A percentile compares a stretch with the other conserved stretches of the same genome.
Conservation (phyloP, 2,797 vertebrate species). For the Enteromius trimaculatus region DNA sequence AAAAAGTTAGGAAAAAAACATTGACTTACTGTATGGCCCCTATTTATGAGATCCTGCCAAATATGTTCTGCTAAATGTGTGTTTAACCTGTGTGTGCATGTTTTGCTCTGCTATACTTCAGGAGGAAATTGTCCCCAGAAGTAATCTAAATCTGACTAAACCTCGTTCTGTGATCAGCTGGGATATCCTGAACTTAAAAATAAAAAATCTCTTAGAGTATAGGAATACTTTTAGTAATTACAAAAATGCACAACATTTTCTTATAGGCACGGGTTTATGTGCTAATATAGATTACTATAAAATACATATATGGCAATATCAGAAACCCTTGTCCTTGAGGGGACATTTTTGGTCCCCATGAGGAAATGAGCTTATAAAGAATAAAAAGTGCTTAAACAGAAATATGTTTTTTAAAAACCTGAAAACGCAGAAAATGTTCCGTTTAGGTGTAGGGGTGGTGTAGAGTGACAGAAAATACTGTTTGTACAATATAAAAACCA, state of each 20-base stretch:
- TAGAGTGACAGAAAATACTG: too few species aligned
- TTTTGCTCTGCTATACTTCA: background rate
- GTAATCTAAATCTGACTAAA: constrained; percentile 13
- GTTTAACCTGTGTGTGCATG: background rate
- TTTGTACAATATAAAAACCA: too few species aligned
- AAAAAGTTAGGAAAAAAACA: background rate
- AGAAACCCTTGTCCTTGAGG: too few species aligned
- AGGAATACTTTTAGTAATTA: background rate
- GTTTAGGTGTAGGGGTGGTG: too few species aligned
- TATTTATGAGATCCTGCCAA: constrained; percentile 10
- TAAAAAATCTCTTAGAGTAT: background rate
- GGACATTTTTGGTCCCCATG: too few species aligned
- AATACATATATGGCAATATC: background rate
- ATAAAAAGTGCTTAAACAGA: too few species aligned
- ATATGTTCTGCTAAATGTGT: background rate
- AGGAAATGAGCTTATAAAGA: too few species aligned
- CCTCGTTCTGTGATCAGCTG: background rate
- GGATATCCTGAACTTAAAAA: background rate
- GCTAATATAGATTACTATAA: background rate
- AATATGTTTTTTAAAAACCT: too few species aligned
- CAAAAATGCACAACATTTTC: background rate
- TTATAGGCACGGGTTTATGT: background rate
- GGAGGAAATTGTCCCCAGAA: background rate
- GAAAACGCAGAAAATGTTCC: too few species aligned
- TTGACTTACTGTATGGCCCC: background rate